Evolutionary conservation across 2,888 invertebrate species (phyloP).

Genomic region (Autographa gamma): DNA sequence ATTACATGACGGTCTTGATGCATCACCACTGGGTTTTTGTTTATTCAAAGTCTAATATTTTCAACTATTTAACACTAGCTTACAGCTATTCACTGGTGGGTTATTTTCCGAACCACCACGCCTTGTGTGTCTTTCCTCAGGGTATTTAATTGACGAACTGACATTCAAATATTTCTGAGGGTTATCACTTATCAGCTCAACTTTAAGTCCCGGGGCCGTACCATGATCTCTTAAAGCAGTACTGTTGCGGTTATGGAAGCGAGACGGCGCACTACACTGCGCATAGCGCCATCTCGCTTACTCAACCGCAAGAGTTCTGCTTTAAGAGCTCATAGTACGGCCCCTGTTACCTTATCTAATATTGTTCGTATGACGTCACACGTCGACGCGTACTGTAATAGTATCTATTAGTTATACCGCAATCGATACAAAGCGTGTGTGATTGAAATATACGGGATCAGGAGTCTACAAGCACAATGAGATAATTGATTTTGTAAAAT

Average conservation of each 20-base stretch:
- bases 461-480: not conserved
- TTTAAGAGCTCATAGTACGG: not conserved
- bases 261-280: no score
- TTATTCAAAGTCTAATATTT: no score
- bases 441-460: slow-evolving; percentile 13
- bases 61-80: no score
- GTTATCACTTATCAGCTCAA: not conserved
- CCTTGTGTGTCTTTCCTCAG: no score
- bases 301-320: no score
- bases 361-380: slow-evolving; percentile 12
- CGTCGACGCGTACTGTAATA: slow-evolving; percentile 53
- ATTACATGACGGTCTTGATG: not conserved
- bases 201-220: no score
- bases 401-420: slow-evolving; percentile 67
- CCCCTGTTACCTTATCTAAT: not conserved
- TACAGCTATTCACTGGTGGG: no score
- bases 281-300: no score
- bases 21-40: no score
- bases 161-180: not conserved
- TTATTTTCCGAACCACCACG: no score
- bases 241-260: no score
- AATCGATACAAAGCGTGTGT: slow-evolving; percentile 14
- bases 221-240: no score
- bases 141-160: not conserved
- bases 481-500: not conserved